Evolutionary conservation across 2,113 vertebrate genomes (phyloP), one percentile per base, ranked within the genome.

Genomic region (Carollia perspicillata): DNA sequence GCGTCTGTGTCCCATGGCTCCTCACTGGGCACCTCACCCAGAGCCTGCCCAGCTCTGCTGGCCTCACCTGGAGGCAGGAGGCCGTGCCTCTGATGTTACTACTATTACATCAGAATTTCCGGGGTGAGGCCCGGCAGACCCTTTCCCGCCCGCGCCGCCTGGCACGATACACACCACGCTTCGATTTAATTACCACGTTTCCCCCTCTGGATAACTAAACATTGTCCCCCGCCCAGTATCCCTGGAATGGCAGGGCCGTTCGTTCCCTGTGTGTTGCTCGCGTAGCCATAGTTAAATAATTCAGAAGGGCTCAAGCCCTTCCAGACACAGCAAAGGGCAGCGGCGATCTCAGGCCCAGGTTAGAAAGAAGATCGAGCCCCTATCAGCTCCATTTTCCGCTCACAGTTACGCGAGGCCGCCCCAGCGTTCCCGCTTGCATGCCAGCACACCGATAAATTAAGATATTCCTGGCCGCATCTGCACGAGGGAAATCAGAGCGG

Each of bases 371-470:
- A 98, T 98, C 98, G 98, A 98, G 98, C 98, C 98, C 98, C 98
- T 97, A 98, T 98, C 98, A 98, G 98, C 97, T 98, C 98, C 98
- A 97, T 97, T 98, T 98, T 98, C 98, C 89, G 98, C 98, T 98
- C 98, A 98, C 98, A 98, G 98, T 98, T 98, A 98, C 98, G 98
- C 98, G 98, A 98, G 98, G 98, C 98, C 98, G 98, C 98, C 97
- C 99, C 98, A 96, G 98, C 98, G 98, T 98, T 28, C 98, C 98
- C 99, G 98, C 98, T 98, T 98, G 99, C 98, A 98, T 99, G 99
- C 99, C 99, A 99, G 99, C 98, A 98, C 99, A 98, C 98, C 99
- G 99, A 99, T 99, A 99, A 99, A 99, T 99, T 99, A 99, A 99
- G 99, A 99, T 99, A 99, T 99, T 99, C 99, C 99, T 99, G 99